phyloP scores from a whole-genome alignment of 2,797 vertebrate genomes.

The Spinibarbus caldwelli region DNA sequence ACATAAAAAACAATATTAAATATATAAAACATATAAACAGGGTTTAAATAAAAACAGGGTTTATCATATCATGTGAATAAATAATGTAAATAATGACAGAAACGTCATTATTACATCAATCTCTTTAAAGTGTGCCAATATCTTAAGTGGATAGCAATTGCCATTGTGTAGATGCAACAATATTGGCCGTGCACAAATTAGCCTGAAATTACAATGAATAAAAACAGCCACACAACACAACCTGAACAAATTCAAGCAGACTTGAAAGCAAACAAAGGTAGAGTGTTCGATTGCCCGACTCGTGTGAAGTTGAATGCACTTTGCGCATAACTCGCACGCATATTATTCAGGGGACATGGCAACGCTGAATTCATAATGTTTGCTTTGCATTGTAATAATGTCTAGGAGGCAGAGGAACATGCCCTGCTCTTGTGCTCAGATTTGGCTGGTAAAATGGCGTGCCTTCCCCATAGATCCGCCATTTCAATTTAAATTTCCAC shows the following conservation, averaged over 20 bases:
- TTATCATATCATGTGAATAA: neutral
- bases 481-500: conserved; percentile 79
- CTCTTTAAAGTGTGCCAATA: neutral
- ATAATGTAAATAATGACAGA: neutral
- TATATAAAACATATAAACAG: neutral
- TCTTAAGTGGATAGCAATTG: neutral
- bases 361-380: conserved; percentile 69
- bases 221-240: conserved; percentile 11
- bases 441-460: conserved; percentile 44
- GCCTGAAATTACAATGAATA: conserved; percentile 3
- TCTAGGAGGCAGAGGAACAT: conserved; percentile 73
- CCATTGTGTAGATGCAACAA: neutral
- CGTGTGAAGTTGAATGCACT: conserved; percentile 19
- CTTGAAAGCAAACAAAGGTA: conserved; percentile 21
- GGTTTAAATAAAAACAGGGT: neutral
- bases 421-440: conserved; percentile 50
- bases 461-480: conserved; percentile 68
- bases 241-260: conserved; percentile 31
- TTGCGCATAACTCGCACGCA: conserved; percentile 64
- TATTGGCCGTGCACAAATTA: neutral
- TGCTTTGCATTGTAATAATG: conserved; percentile 73
- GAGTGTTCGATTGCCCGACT: neutral
- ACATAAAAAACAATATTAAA: too few relatives aligned
- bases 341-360: conserved; percentile 72
- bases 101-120: neutral